These are phyloP conservation scores for Procambarus virginalis DNA, from an alignment of 1,140 invertebrate species.

Conservation along the genomic window DNA sequence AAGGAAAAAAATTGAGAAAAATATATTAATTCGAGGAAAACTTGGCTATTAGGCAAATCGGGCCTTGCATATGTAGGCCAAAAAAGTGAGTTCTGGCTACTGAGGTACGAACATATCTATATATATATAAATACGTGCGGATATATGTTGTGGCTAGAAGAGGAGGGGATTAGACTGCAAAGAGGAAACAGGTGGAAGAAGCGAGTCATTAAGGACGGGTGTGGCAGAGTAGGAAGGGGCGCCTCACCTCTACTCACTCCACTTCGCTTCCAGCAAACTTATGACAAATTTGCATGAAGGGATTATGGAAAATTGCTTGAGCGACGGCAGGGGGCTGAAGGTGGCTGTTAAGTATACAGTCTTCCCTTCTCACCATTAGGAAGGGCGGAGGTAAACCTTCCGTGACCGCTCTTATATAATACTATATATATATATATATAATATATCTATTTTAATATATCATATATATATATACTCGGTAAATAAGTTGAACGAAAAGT, in stretches of 20 bases:
- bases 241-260: neutral
- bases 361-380: neutral
- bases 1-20: no score
- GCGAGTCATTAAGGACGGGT: neutral
- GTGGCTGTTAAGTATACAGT: neutral
- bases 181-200: neutral
- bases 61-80: no score
- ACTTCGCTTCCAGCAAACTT: neutral
- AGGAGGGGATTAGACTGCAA: no score
- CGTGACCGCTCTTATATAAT: no score
- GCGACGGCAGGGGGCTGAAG: neutral
- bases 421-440: no score
- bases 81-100: no score
- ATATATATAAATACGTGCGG: conserved; percentile 8
- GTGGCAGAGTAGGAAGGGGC: neutral
- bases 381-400: no score
- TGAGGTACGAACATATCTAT: neutral
- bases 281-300: neutral
- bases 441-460: conserved; percentile 22
- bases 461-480: conserved; percentile 4
- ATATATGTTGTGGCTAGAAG: neutral
- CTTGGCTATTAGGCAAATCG: no score
- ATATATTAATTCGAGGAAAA: no score
- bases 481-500: no score
- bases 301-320: neutral